These are phyloP conservation scores for Neodiprion virginianus DNA, from an alignment of 1,140 invertebrate genomes.

Conservation along the genomic window DNA sequence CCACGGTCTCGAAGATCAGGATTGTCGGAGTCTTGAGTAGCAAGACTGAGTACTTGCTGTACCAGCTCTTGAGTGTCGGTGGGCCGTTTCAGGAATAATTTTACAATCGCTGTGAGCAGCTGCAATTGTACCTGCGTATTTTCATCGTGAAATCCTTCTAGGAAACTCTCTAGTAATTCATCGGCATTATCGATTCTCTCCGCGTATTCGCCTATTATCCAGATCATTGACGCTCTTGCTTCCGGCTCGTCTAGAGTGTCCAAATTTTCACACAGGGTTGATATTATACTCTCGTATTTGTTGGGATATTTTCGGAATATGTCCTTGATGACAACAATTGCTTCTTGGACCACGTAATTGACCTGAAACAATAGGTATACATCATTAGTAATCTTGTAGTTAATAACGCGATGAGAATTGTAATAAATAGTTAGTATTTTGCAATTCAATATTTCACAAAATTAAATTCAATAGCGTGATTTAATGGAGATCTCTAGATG, in stretches of 20 bases:
- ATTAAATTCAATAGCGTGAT: too few relatives aligned
- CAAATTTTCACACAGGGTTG: slow-evolving; percentile 98
- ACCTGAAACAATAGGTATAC: slow-evolving; percentile 60
- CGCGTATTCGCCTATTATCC: slow-evolving; percentile 99
- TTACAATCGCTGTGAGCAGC: slow-evolving; percentile 96
- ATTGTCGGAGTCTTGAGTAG: slow-evolving; percentile 99
- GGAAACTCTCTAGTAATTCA: slow-evolving; percentile 96
- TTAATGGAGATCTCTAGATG: too few relatives aligned
- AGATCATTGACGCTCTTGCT: slow-evolving; percentile 99
- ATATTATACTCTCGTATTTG: slow-evolving; percentile 99
- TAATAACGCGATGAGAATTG: neutral
- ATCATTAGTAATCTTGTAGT: neutral
- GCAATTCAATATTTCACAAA: too few relatives aligned
- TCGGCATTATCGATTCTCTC: slow-evolving; percentile 99
- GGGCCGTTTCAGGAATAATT: slow-evolving; percentile 97
- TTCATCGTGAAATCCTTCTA: slow-evolving; percentile 99
- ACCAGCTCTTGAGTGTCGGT: slow-evolving; percentile 98
- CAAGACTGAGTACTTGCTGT: slow-evolving; percentile 91
- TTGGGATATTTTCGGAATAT: slow-evolving; percentile 99
- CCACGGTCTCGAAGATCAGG: slow-evolving; percentile 98
- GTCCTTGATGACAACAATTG: slow-evolving; percentile 99
- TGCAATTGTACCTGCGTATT: slow-evolving; percentile 99
- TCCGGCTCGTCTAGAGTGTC: slow-evolving; percentile 99
- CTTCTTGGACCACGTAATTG: slow-evolving; percentile 99
- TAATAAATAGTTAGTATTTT: neutral